phyloP scores from a whole-genome alignment of 2,888 invertebrate genomes.

The Chrysina gloriosa region DNA sequence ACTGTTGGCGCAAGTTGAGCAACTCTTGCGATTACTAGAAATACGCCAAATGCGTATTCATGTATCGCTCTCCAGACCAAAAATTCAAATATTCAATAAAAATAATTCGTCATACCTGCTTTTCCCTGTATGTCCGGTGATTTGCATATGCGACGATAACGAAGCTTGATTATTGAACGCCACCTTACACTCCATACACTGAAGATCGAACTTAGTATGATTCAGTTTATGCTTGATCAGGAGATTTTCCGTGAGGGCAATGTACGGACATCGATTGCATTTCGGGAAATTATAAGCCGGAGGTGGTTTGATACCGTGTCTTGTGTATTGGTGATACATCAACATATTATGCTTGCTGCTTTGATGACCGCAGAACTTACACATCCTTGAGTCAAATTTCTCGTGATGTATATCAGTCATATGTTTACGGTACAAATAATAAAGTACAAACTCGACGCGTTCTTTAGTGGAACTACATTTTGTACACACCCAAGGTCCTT shows the following conservation, averaged over 20 bases:
- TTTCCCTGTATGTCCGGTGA: slow-evolving; percentile 67
- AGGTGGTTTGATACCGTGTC: slow-evolving; percentile 80
- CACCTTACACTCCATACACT: slow-evolving; percentile 71
- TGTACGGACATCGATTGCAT: slow-evolving; percentile 80
- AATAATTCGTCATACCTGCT: slow-evolving; percentile 35
- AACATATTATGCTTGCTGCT: slow-evolving; percentile 79
- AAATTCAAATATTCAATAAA: background rate
- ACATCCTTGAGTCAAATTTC: slow-evolving; percentile 79
- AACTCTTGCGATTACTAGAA: too few species aligned
- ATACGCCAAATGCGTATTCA: too few species aligned
- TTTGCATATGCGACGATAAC: slow-evolving; percentile 68
- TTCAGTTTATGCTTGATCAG: slow-evolving; percentile 77
- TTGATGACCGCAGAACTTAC: slow-evolving; percentile 87
- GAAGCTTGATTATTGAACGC: slow-evolving; percentile 65
- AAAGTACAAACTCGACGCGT: slow-evolving; percentile 76
- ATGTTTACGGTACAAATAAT: slow-evolving; percentile 84
- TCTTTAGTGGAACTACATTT: slow-evolving; percentile 76
- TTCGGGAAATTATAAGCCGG: slow-evolving; percentile 80
- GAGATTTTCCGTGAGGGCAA: slow-evolving; percentile 79
- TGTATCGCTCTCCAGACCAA: background rate
- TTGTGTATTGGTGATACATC: slow-evolving; percentile 82
- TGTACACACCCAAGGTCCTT: slow-evolving; percentile 85
- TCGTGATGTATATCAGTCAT: slow-evolving; percentile 84
- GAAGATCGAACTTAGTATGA: slow-evolving; percentile 68
- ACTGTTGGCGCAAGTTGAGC: too few species aligned